These are phyloP conservation scores for Petrolisthes cinctipes DNA, from an alignment of 2,888 invertebrate species.

Conservation along the genomic window DNA sequence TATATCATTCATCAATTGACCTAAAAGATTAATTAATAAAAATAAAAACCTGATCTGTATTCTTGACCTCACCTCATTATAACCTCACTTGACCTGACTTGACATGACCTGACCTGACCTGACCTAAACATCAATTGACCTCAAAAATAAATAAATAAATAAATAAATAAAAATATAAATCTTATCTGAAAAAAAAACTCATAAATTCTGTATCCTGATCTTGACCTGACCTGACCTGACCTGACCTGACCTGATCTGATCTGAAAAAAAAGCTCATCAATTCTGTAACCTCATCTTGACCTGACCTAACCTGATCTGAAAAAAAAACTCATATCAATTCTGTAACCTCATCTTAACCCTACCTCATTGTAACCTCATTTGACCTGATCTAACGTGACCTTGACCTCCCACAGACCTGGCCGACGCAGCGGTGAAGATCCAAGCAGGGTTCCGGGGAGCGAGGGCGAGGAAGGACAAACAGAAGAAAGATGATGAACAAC, in stretches of 20 bases:
- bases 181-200: not conserved
- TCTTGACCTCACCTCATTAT: no score
- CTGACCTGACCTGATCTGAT: not conserved
- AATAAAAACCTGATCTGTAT: no score
- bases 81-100: not conserved
- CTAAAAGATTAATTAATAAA: not conserved
- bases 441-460: constrained; percentile 63
- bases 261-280: not conserved
- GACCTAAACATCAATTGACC: not conserved
- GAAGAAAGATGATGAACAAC: constrained; percentile 46
- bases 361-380: not conserved
- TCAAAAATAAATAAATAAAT: no score
- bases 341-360: not conserved
- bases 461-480: constrained; percentile 51
- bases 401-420: constrained; percentile 56
- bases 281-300: not conserved
- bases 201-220: not conserved
- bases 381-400: not conserved
- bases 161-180: no score
- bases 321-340: not conserved
- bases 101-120: not conserved
- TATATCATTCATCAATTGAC: not conserved
- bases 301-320: not conserved
- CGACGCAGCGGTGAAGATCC: constrained; percentile 64
- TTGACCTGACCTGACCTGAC: not conserved